Percentiles rank a stretch among this genome's conserved stretches.
Evolutionary conservation across 1,140 invertebrate species (phyloP).

Genomic region (Drosophila sulfurigaster): DNA sequence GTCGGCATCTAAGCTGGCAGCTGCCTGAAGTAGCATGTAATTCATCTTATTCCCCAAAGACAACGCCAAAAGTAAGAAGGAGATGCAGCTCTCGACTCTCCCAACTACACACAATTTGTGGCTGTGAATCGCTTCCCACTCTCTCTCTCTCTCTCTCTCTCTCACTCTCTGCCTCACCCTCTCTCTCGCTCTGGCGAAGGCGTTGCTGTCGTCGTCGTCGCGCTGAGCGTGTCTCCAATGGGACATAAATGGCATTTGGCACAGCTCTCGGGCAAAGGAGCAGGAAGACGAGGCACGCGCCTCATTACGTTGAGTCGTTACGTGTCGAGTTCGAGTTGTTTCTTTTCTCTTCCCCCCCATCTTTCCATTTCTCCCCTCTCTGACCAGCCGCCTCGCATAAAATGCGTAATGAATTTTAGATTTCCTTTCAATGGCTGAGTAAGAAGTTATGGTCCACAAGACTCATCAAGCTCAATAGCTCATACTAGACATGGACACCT

Average conservation of each 20-base stretch:
- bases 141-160: too few species aligned
- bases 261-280: conserved; percentile 19
- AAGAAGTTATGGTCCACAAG: conserved; percentile 58
- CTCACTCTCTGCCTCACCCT: too few species aligned
- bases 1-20: conserved; percentile 46
- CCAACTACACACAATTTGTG: conserved; percentile 7
- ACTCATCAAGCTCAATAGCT: conserved; percentile 30
- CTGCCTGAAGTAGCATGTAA: conserved; percentile 76
- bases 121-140: conserved; percentile 4
- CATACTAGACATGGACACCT: conserved; percentile 25
- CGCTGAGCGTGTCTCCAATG: conserved; percentile 74
- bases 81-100: too few species aligned
- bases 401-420: conserved; percentile 80
- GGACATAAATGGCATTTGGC: conserved; percentile 80
- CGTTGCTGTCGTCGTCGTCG: conserved; percentile 77
- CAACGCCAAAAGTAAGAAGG: conserved; percentile 29
- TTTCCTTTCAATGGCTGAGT: conserved; percentile 67
- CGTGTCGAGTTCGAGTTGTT: conserved; percentile 47
- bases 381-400: conserved; percentile 48
- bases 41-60: conserved; percentile 82
- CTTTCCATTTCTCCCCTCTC: too few species aligned
- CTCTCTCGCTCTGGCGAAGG: conserved; percentile 25
- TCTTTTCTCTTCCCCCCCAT: background rate
- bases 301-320: conserved; percentile 69
- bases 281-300: conserved; percentile 62